Conservation (phyloP, 2,113 vertebrate species). For the Calcarius ornatus region DNA sequence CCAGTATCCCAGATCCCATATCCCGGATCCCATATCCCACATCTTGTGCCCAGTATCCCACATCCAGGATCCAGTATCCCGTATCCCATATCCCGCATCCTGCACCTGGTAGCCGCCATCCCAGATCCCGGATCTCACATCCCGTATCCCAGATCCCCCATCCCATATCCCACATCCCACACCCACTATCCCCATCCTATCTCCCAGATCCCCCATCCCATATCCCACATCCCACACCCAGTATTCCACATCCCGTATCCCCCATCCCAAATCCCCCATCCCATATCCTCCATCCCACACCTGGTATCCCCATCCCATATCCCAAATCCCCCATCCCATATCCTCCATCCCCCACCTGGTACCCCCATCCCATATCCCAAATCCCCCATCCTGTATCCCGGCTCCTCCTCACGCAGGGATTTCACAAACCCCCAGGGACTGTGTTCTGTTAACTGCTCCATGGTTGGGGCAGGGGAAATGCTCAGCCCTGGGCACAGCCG, state of each 20-base stretch:
- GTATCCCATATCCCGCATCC: no score
- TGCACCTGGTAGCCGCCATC: no score
- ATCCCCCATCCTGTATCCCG: accelerated
- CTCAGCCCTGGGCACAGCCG: background rate
- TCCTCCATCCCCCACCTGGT: accelerated
- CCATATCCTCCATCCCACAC: no score
- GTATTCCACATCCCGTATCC: accelerated
- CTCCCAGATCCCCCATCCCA: accelerated
- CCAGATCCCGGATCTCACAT: no score
- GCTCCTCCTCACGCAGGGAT: background rate
- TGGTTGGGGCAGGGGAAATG: background rate
- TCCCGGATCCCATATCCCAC: no score
- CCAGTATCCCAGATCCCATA: accelerated
- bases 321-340: accelerated
- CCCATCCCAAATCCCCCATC: accelerated
- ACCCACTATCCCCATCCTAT: no score
- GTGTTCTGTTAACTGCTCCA: background rate
- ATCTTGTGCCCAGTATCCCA: no score
- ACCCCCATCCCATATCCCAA: accelerated
- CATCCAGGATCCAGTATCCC: accelerated
- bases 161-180: no score
- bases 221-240: accelerated
- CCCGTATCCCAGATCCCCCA: accelerated
- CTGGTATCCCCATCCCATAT: accelerated
- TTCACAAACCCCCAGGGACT: background rate